These are phyloP conservation scores for Saturnia japonica DNA, from an alignment of 2,888 invertebrate genomes.

Conservation along the genomic window DNA sequence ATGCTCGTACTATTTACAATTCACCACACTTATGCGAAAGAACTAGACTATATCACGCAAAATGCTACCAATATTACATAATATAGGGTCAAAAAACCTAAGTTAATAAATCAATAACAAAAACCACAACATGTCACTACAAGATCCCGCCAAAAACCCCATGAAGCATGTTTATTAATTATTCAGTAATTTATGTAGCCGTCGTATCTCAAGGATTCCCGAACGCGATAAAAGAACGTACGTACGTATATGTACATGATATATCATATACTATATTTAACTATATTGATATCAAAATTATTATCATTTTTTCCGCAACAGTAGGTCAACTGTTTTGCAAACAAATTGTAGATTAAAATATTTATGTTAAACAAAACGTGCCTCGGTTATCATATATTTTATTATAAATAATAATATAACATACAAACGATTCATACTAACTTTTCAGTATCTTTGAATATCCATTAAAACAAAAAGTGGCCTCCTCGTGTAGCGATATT, in stretches of 20 bases:
- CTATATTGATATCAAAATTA: constrained; percentile 7
- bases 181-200: background rate
- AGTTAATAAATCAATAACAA: too few species aligned
- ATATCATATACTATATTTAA: background rate
- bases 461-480: background rate
- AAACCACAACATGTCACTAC: too few species aligned
- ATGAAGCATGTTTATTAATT: background rate
- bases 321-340: constrained; percentile 15
- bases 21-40: too few species aligned
- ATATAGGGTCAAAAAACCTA: too few species aligned
- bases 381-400: constrained; percentile 5
- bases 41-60: too few species aligned
- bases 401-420: background rate
- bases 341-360: constrained; percentile 11
- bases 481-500: background rate
- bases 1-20: too few species aligned
- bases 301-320: constrained; percentile 16
- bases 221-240: constrained; percentile 5
- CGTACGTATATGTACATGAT: background rate
- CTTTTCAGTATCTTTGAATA: background rate
- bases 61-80: too few species aligned
- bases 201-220: background rate
- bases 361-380: constrained; percentile 10
- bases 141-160: too few species aligned
- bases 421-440: background rate